A percentile compares a stretch with the other conserved stretches of the same genome.
Conservation (phyloP, 2,113 vertebrate species). For the Melierax canorus region DNA sequence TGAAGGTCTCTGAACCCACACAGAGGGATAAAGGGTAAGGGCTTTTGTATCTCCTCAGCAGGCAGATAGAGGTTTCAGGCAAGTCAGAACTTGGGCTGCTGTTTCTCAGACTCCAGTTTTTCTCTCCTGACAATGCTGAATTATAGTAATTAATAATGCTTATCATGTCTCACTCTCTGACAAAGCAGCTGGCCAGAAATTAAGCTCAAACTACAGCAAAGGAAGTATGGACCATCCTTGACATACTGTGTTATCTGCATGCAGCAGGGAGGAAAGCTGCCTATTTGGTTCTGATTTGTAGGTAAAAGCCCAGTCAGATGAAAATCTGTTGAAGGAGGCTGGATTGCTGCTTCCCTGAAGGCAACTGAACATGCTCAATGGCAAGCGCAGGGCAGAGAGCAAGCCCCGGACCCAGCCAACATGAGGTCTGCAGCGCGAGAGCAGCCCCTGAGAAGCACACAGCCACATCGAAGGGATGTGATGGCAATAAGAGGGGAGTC, state of each 20-base stretch:
- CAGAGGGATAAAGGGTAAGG: background rate
- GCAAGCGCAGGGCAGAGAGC: background rate
- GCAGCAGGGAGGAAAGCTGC: background rate
- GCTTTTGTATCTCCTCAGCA: background rate
- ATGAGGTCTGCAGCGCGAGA: background rate
- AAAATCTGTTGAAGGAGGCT: background rate
- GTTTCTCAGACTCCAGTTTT: background rate
- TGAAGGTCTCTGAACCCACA: background rate
- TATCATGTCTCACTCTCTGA: background rate
- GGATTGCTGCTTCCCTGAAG: background rate
- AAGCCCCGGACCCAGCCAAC: background rate
- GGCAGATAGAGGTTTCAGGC: background rate
- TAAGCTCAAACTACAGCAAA: background rate
- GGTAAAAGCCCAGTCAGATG: background rate
- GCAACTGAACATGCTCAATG: background rate
- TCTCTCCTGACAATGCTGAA: background rate
- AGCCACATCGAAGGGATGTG: background rate
- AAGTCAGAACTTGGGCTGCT: background rate
- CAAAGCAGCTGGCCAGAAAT: background rate
- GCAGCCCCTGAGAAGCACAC: background rate
- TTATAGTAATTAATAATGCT: background rate
- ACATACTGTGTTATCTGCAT: rapidly evolving
- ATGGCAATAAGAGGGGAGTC: background rate
- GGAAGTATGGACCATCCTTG: background rate
- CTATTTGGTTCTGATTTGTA: background rate